Conservation (phyloP, 2,113 vertebrate species). For the Cynopterus brachyotis region DNA sequence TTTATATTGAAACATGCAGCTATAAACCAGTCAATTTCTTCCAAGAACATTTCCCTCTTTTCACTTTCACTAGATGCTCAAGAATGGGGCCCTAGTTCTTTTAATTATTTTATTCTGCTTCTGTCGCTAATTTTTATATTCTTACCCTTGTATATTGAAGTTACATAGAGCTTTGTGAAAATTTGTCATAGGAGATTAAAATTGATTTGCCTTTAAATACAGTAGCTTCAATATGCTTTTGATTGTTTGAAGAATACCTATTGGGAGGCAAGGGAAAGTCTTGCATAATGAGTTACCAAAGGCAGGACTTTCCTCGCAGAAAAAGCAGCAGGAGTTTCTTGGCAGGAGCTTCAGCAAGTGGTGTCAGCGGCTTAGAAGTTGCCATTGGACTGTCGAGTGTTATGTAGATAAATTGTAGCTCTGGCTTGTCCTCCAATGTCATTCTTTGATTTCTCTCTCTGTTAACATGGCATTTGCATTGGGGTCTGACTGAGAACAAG, state of each 20-base stretch:
- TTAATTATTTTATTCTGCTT: not conserved
- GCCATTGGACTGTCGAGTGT: slow-evolving; percentile 43
- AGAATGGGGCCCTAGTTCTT: not conserved
- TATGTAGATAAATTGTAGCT: slow-evolving; percentile 56
- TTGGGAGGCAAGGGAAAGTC: not conserved
- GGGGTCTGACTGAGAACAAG: slow-evolving; percentile 71
- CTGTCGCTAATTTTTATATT: not conserved
- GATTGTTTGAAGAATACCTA: not conserved
- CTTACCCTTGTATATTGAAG: not conserved
- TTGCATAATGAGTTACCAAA: not conserved
- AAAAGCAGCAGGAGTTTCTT: slow-evolving; percentile 30
- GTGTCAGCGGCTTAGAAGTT: slow-evolving; percentile 42
- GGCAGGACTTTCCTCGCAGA: not conserved
- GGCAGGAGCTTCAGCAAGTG: not conserved
- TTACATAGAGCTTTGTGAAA: not conserved
- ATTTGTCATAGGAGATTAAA: not conserved
- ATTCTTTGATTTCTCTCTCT: slow-evolving; percentile 70
- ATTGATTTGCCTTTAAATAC: not conserved
- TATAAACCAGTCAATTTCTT: not conserved
- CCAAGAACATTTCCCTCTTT: not conserved
- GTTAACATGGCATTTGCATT: slow-evolving; percentile 76
- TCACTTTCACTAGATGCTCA: not conserved
- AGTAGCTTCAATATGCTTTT: not conserved
- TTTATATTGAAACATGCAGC: not conserved
- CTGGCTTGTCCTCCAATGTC: slow-evolving; percentile 52